phyloP scores from a whole-genome alignment of 2,113 vertebrate species.

The Cettia cetti region DNA sequence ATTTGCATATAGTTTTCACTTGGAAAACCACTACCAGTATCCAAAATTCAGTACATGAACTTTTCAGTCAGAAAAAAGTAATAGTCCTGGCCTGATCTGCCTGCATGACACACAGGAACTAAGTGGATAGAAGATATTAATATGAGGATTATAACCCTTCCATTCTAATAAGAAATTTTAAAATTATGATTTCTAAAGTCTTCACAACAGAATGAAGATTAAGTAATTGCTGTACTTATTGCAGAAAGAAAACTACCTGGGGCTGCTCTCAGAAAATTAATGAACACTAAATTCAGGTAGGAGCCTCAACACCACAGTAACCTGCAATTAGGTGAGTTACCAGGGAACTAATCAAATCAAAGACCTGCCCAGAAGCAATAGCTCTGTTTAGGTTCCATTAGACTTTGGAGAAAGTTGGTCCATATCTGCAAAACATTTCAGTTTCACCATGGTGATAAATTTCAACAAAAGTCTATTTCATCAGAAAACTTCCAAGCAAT shows the following conservation, averaged over 20 bases:
- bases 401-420: background rate
- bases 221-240: background rate
- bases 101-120: background rate
- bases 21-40: background rate
- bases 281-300: background rate
- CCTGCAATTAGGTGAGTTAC: background rate
- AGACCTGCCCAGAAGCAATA: background rate
- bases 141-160: background rate
- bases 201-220: background rate
- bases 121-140: background rate
- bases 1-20: background rate
- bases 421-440: background rate
- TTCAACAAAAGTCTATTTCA: conserved; percentile 25
- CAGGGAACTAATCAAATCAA: background rate
- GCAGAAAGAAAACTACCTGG: background rate
- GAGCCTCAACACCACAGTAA: background rate
- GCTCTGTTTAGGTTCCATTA: background rate
- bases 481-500: conserved; percentile 27
- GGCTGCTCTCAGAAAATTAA: background rate
- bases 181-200: background rate
- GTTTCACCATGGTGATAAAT: background rate
- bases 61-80: background rate
- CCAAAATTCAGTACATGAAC: background rate
- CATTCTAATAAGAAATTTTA: background rate
- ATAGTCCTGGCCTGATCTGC: background rate